Evolutionary conservation across 2,797 vertebrate genomes (phyloP), one percentile per base, ranked within the genome.

Genomic region (Propithecus deckenii): DNA sequence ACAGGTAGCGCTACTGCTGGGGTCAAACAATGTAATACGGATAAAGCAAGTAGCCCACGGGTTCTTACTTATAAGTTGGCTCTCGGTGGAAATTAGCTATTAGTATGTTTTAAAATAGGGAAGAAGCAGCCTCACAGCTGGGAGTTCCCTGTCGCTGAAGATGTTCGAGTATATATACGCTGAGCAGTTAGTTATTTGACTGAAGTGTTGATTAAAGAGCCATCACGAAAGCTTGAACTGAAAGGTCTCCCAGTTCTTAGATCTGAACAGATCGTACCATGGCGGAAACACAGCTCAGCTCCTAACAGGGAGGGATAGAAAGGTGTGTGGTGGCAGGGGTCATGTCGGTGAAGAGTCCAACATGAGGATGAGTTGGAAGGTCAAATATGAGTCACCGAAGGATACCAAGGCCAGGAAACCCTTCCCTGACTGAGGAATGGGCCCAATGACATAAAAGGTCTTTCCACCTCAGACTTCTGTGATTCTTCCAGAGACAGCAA

Each of bases 401-500:
- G 67, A 13, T 4, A 5, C 5, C 52, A 6, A 7, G 71, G 35
- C 65, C 28, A 84, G 23, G 18, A 20, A 67, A 7, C 4, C 80
- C 57, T 75, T 52, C 7, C 4, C 8, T 46, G 0, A 1, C 50
- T 17, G 22, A 38, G 12, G 0, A 0, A 65, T 38, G 48, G 63
- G 5, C 5, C 55, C 41, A n/a, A 18, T 48, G 67, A 69, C 52
- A 76, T 1, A 28, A 71, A 23, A 57, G 46, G 13, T 84, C 57
- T 94, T 97, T 63, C 63, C 1, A 2, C 79, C 52, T 88, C 35
- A 3, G 43, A 43, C 35, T 81, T 35, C 79, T 52, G 0, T 35
- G 86, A 25, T 46, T 90, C 84, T 67, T 90, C 76, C 63, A n/a
- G 95, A 86, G 71, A 88, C 50, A 81, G 46, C 65, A 48, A 67